Evolutionary conservation across 2,888 invertebrate genomes (phyloP), one percentile per base, ranked within the genome.

Genomic region (Ferdinandea cuprea): DNA sequence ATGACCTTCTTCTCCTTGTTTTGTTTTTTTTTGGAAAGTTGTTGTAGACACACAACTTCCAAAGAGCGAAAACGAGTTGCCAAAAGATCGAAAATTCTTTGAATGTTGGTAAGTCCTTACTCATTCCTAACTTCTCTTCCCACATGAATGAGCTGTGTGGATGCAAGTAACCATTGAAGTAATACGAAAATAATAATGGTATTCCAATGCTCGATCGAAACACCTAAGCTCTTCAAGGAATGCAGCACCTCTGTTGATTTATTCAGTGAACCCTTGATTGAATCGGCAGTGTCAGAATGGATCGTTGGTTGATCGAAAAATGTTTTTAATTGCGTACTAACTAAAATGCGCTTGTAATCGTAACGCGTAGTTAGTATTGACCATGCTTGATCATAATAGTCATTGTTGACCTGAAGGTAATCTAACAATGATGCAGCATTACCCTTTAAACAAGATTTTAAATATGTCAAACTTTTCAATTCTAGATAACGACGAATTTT

Each of bases 281-380:
- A 30, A 44, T 46, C 17, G 15, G 58, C 13, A 7, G 28, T 59
- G 28, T 59, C 58, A 6, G 17, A 11, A 11, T 28, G 28, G 9
- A 59, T 59, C 1, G n/a, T 28, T 28, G 59, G n/a, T 17, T 56
- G 68, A 2, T 19, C 68, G 32, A 44, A 44, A 5, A 68, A 68
- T 0, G 32, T 32, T 19, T n/a, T n/a, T n/a, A n/a, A 21, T 3
- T 68, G 68, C 6, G 56, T 44, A 35, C 13, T 68, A 6, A 68
- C 56, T 6, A 68, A 42, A 46, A 35, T 44, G 9, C 66, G 42
- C n/a, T 56, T 68, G 8, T 68, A 56, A n/a, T 68, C 68, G n/a
- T n/a, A 68, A 8, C 68, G 56, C 9, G 68, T 15, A 7, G 21
- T 56, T 30, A 56, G 13, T 7, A 68, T 68, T 35, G 42, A 37